Evolutionary conservation across 2,888 invertebrate genomes (phyloP).

Genomic region (Helobdella robusta): DNA sequence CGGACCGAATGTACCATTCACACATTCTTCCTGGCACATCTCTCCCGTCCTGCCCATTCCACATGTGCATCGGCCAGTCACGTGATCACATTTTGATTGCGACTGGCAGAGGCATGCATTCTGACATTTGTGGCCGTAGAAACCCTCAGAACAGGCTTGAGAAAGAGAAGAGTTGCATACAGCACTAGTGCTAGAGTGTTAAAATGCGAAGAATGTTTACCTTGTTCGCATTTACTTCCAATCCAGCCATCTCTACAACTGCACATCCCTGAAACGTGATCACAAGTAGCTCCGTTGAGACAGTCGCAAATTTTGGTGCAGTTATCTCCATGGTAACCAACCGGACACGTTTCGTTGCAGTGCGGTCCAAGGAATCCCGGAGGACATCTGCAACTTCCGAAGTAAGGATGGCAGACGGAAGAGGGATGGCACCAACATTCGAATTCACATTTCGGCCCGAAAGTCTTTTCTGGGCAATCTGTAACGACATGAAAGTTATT

Average conservation of each 20-base stretch:
- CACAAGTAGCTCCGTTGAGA: constrained; percentile 45
- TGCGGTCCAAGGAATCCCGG: constrained; percentile 49
- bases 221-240: constrained; percentile 47
- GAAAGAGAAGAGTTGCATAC: background rate
- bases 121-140: constrained; percentile 39
- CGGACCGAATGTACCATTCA: constrained; percentile 47
- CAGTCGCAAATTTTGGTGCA: constrained; percentile 36
- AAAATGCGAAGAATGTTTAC: constrained; percentile 36
- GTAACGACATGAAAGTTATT: no score
- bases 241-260: constrained; percentile 48
- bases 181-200: background rate
- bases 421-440: background rate
- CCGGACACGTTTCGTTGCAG: constrained; percentile 33
- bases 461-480: background rate
- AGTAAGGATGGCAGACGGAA: background rate
- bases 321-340: constrained; percentile 39
- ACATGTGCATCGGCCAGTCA: constrained; percentile 47
- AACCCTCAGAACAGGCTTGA: constrained; percentile 36
- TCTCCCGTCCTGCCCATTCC: constrained; percentile 43
- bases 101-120: constrained; percentile 39
- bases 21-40: constrained; percentile 42
- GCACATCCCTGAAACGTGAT: constrained; percentile 44
- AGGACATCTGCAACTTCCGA: constrained; percentile 40
- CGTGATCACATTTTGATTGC: constrained; percentile 43
- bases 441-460: background rate